phyloP scores from a whole-genome alignment of 2,888 invertebrate species.

The Lymantria dispar region DNA sequence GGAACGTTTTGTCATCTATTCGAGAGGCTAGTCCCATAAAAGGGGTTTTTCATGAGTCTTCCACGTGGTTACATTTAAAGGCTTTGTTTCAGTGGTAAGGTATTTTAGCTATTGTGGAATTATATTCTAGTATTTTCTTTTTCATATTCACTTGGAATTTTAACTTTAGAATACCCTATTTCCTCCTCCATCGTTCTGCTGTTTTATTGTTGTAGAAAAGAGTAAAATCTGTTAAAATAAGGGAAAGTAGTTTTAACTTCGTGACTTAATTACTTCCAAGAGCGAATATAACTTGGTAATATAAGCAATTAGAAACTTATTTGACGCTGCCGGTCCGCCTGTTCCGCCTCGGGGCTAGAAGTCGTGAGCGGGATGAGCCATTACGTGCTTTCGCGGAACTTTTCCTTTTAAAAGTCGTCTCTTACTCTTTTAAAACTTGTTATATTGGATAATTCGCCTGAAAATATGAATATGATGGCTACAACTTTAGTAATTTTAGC shows the following conservation, averaged over 20 bases:
- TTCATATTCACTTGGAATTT: too few species aligned
- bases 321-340: constrained; percentile 79
- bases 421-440: constrained; percentile 79
- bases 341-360: constrained; percentile 74
- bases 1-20: constrained; percentile 64
- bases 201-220: constrained; percentile 28
- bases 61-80: constrained; percentile 61
- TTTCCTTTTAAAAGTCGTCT: constrained; percentile 81
- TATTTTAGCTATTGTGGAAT: constrained; percentile 36
- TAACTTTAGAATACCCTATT: too few species aligned
- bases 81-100: constrained; percentile 51
- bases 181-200: too few species aligned
- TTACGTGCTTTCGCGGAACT: constrained; percentile 78
- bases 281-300: constrained; percentile 81
- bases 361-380: constrained; percentile 80
- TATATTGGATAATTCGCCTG: constrained; percentile 77
- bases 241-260: constrained; percentile 71
- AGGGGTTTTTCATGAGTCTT: constrained; percentile 66
- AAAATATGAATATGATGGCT: constrained; percentile 77
- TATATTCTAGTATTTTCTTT: constrained; percentile 30
- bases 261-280: constrained; percentile 77
- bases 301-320: constrained; percentile 83
- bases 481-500: constrained; percentile 74
- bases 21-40: constrained; percentile 56
- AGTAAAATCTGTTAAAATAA: constrained; percentile 54